Conservation (phyloP, 2,113 vertebrate species). For the Alexandromys fortis region DNA sequence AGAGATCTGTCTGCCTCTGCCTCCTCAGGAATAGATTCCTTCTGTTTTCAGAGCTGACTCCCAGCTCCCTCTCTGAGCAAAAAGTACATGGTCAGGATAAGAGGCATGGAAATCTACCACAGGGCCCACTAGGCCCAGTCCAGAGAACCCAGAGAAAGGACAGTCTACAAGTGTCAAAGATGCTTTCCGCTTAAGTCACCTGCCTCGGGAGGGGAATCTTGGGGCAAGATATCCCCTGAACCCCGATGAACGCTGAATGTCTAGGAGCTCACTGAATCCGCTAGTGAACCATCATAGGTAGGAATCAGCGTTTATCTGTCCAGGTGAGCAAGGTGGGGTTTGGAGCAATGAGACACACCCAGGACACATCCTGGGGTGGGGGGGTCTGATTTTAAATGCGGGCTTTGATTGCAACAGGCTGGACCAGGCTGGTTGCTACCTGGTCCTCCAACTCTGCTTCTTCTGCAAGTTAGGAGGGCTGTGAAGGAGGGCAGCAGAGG, state of each 20-base stretch:
- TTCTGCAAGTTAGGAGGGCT: not conserved
- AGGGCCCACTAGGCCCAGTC: not conserved
- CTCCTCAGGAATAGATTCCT: not conserved
- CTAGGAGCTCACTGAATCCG: not conserved
- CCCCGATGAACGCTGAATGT: rapidly evolving
- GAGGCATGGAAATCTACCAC: not conserved
- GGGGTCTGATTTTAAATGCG: not conserved
- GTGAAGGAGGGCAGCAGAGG: not conserved
- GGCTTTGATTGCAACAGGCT: not conserved
- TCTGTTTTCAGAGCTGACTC: not conserved
- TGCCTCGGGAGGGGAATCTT: not conserved
- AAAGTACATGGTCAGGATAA: not conserved
- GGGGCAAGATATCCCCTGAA: not conserved
- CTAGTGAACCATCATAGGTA: not conserved
- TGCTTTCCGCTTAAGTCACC: not conserved
- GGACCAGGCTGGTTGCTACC: no score
- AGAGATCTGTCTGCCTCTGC: not conserved
- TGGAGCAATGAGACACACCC: not conserved
- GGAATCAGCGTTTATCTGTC: not conserved
- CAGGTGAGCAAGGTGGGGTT: not conserved
- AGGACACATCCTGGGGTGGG: not conserved
- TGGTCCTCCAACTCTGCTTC: not conserved
- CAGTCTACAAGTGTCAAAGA: not conserved
- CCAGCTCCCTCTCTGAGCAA: not conserved
- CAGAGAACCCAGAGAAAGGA: not conserved